Evolutionary conservation across 2,113 vertebrate species (phyloP).

Genomic region (Prochilodus magdalenae): DNA sequence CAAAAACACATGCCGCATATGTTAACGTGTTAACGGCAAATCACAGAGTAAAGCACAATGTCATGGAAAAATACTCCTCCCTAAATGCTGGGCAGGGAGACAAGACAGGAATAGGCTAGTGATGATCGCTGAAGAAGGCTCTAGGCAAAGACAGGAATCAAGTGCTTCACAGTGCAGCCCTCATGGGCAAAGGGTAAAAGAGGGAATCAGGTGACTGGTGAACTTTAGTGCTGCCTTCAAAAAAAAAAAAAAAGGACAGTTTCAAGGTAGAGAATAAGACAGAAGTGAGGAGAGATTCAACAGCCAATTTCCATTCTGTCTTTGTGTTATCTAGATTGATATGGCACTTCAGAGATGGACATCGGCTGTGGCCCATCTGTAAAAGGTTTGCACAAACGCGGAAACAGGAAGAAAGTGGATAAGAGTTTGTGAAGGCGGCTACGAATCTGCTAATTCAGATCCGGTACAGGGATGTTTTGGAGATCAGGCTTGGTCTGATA

Average conservation of each 20-base stretch:
- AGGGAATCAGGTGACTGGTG: not conserved
- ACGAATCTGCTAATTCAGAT: slow-evolving; percentile 55
- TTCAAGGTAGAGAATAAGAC: not conserved
- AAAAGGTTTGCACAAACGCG: slow-evolving; percentile 37
- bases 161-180: slow-evolving; percentile 4
- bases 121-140: not conserved
- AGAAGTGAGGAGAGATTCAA: not conserved
- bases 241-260: not conserved
- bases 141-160: slow-evolving; percentile 1
- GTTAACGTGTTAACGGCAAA: not conserved
- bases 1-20: slow-evolving; percentile 13
- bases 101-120: not conserved
- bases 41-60: not conserved
- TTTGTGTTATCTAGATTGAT: not conserved
- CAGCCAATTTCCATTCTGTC: not conserved
- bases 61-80: slow-evolving; percentile 4
- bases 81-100: not conserved
- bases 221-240: slow-evolving; percentile 4
- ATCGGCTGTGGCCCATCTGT: slow-evolving; percentile 26
- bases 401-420: slow-evolving; percentile 28
- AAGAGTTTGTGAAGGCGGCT: slow-evolving; percentile 33
- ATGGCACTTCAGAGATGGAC: not conserved
- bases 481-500: slow-evolving; percentile 51
- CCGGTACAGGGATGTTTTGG: slow-evolving; percentile 35
- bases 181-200: not conserved